phyloP scores from a whole-genome alignment of 2,797 vertebrate genomes.

The Sebastes ruberrimus region DNA sequence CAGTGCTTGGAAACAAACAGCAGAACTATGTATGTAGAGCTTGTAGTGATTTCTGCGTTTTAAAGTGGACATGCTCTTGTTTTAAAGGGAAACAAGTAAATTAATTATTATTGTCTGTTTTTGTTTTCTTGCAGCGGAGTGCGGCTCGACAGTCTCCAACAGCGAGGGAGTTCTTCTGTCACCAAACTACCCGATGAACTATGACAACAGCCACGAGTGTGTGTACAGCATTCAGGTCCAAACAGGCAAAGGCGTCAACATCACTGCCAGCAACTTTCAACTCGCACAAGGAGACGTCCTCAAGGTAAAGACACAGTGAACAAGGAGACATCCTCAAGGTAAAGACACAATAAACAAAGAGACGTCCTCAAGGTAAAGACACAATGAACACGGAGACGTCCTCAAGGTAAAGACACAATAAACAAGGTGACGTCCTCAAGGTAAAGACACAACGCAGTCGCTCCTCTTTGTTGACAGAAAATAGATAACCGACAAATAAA shows the following conservation, averaged over 20 bases:
- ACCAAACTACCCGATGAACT: slow-evolving; percentile 95
- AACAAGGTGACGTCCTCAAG: slow-evolving; percentile 94
- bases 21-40: not conserved
- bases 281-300: slow-evolving; percentile 94
- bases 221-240: slow-evolving; percentile 97
- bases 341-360: slow-evolving; percentile 80
- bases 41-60: not conserved
- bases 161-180: slow-evolving; percentile 94
- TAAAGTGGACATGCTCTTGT: not conserved
- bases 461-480: slow-evolving; percentile 6
- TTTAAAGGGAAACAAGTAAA: not conserved
- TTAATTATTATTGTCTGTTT: slow-evolving; percentile 1
- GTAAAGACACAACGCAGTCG: slow-evolving; percentile 72
- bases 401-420: slow-evolving; percentile 88
- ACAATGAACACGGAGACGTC: slow-evolving; percentile 86
- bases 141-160: slow-evolving; percentile 91
- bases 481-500: not conserved
- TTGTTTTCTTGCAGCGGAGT: slow-evolving; percentile 87
- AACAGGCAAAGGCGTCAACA: slow-evolving; percentile 96
- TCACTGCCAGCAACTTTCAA: slow-evolving; percentile 92
- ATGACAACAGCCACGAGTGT: slow-evolving; percentile 97
- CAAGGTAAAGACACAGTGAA: slow-evolving; percentile 86
- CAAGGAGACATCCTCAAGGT: slow-evolving; percentile 97
- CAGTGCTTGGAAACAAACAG: not conserved
- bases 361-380: slow-evolving; percentile 94